Evolutionary conservation across 2,113 vertebrate genomes (phyloP).

Genomic region (Spea bombifrons): DNA sequence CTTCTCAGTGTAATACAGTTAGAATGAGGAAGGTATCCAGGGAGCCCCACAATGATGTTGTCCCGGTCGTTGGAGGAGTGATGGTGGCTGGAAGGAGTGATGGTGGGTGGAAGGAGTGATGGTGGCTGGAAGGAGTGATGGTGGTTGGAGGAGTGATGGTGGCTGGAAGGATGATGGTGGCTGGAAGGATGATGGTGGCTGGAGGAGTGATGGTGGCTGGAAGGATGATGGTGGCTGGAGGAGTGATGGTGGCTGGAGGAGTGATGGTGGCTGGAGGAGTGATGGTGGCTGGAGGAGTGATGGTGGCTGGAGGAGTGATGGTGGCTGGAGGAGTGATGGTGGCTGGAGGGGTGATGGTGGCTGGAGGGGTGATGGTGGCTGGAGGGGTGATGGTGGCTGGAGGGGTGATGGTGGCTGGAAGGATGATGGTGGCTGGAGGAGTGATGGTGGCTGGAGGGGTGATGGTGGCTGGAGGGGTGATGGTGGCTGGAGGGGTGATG

Average conservation of each 20-base stretch:
- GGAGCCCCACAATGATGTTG: too few species aligned
- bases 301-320: neutral
- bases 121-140: too few species aligned
- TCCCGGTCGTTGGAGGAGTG: too few species aligned
- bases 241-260: neutral
- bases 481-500: neutral
- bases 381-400: neutral
- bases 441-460: neutral
- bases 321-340: neutral
- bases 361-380: too few species aligned
- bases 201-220: neutral
- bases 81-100: too few species aligned
- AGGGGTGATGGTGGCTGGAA: neutral
- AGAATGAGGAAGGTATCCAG: neutral
- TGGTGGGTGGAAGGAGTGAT: too few species aligned
- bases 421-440: neutral
- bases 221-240: neutral
- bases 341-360: too few species aligned
- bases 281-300: neutral
- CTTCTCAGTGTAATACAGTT: neutral
- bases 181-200: too few species aligned
- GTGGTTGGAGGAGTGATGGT: too few species aligned
- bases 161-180: too few species aligned
- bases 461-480: too few species aligned
- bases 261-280: neutral